Evolutionary conservation across 2,797 vertebrate genomes (phyloP), one percentile per base, ranked within the genome.

Genomic region (Gobionotothen gibberifrons): DNA sequence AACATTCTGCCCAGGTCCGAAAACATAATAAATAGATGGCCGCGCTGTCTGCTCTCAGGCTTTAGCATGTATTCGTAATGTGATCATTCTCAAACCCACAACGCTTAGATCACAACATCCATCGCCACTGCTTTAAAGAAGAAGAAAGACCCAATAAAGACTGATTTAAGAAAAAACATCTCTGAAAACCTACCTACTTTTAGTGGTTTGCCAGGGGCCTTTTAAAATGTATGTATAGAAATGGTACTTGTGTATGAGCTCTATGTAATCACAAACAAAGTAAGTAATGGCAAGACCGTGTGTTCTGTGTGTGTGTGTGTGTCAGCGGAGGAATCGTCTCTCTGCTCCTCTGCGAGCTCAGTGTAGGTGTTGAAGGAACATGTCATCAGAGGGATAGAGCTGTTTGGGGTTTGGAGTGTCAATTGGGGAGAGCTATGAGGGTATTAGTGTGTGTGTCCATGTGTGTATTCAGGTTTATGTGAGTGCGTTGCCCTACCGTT

Each of bases 311-410:
- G 47, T 22, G 52, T 15, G 46, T 17, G 26, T 55, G 19, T 58
- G 83, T 85, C 74, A 84, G 75, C 81, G 80, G 52, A 92, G 90
- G 87, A 83, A 78, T 73, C 89, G 91, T 84, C 85, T 74, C 54
- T 88, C 61, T 93, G 92, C 87, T 85, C 89, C 90, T 84, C 85
- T 11, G 81, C 68, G 85, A 88, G 90, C 62, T 75, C 69, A 93
- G 86, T 88, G 87, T 87, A 82, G 76, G 90, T 93, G 94, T 87
- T 94, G 92, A 95, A 83, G 87, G 91, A 93, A 86, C 77, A 76
- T 92, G 87, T 94, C 94, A 90, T 90, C 90, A 86, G 64, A 71
- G 75, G 78, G 75, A 82, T 85, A 9, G 0, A 78, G 86, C 78
- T 84, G 69, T 91, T 80, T 83, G 84, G 57, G 85, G 59, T 89